Conservation (phyloP, 2,113 vertebrate genomes). For the Saguinus midas region DNA sequence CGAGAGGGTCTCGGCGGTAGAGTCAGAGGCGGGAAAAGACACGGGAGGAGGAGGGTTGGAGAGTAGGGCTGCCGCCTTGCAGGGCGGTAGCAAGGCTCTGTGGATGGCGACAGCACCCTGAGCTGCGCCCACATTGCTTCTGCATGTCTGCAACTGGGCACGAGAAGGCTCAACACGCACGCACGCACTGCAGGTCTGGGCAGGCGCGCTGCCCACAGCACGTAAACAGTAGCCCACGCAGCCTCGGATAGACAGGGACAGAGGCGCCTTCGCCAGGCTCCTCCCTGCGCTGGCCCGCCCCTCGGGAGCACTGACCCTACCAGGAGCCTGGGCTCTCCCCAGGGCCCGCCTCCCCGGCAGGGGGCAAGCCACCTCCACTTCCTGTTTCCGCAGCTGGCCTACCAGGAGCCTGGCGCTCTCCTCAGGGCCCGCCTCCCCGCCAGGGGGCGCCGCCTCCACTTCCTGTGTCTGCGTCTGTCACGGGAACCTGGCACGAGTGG, state of each 20-base stretch:
- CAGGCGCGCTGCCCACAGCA: neutral
- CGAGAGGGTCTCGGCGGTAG: neutral
- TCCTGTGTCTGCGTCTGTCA: too few relatives aligned
- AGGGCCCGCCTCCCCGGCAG: neutral
- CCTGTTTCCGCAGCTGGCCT: too few relatives aligned
- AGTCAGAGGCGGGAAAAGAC: neutral
- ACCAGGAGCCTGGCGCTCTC: too few relatives aligned
- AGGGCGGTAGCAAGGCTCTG: too few relatives aligned
- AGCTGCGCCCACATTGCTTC: neutral
- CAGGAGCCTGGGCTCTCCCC: neutral
- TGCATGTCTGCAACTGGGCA: neutral
- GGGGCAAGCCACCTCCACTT: neutral
- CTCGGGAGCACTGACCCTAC: too few relatives aligned
- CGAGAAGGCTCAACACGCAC: neutral
- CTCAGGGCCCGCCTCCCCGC: too few relatives aligned
- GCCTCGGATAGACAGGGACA: too few relatives aligned
- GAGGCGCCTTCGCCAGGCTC: neutral
- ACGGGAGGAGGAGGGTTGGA: neutral
- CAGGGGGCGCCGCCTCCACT: too few relatives aligned
- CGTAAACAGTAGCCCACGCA: neutral
- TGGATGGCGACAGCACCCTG: neutral
- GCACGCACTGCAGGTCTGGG: fast-evolving
- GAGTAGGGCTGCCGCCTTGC: neutral
- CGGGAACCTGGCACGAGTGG: neutral
- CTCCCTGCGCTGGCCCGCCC: neutral